A percentile compares a stretch with the other conserved stretches of the same genome.
These are phyloP conservation scores for Megastigmus dorsalis DNA, from an alignment of 2,888 invertebrate genomes.

Conservation along the genomic window DNA sequence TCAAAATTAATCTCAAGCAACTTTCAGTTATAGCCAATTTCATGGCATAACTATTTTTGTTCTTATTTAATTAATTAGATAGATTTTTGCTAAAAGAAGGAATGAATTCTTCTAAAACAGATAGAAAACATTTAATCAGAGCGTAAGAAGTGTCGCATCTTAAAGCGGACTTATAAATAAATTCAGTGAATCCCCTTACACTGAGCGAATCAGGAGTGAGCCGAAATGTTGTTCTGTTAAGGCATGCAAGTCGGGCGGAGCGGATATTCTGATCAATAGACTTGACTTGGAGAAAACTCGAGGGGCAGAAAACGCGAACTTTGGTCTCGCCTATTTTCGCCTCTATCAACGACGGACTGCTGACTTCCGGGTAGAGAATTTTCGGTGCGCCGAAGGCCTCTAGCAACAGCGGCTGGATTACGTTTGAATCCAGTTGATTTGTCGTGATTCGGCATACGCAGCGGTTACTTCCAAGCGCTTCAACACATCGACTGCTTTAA, in stretches of 20 bases:
- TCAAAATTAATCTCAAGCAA: no score
- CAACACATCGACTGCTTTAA: no score
- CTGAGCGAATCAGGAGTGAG: no score
- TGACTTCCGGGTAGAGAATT: background rate
- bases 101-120: no score
- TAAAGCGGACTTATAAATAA: no score
- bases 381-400: background rate
- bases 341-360: background rate
- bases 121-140: no score
- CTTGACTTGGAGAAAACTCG: background rate
- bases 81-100: no score
- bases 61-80: no score
- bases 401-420: background rate
- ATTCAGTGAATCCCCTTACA: no score
- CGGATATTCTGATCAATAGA: background rate
- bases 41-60: no score
- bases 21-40: no score
- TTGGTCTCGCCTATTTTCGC: background rate
- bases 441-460: background rate
- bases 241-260: background rate
- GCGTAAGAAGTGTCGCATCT: no score
- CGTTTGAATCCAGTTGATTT: background rate
- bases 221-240: background rate
- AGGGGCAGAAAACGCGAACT: background rate
- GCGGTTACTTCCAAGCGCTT: background rate